Percentiles rank a stretch among this genome's conserved stretches.
These are phyloP conservation scores for Varanus salvator DNA, from an alignment of 2,113 vertebrate species.

Conservation along the genomic window DNA sequence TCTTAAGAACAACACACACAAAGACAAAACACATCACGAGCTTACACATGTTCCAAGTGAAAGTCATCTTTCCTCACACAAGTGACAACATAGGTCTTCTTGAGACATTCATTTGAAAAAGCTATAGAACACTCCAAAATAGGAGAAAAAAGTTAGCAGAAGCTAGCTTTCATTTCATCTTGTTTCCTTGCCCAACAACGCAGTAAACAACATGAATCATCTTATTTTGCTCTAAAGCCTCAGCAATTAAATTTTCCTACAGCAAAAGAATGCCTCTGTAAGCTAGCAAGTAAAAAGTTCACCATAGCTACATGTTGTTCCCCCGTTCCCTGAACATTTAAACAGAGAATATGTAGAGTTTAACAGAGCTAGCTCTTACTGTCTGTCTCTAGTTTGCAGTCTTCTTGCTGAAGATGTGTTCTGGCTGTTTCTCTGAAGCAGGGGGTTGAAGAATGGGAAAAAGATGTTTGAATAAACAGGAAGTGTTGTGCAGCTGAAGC, in stretches of 20 bases:
- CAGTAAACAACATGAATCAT: constrained; percentile 67
- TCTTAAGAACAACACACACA: constrained; percentile 32
- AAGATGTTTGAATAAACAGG: constrained; percentile 98
- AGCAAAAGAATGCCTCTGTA: constrained; percentile 49
- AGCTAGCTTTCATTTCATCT: constrained; percentile 25
- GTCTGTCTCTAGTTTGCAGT: constrained; percentile 80
- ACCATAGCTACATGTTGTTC: constrained; percentile 53
- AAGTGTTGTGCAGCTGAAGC: constrained; percentile 89
- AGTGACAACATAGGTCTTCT: constrained; percentile 29
- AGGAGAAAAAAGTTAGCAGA: background rate
- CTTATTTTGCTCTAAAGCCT: constrained; percentile 59
- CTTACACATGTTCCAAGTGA: constrained; percentile 9
- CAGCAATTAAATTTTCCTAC: constrained; percentile 49
- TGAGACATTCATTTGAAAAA: background rate
- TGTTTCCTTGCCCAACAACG: constrained; percentile 31
- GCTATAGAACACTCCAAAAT: background rate
- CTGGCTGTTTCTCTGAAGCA: constrained; percentile 86
- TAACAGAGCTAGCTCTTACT: constrained; percentile 76
- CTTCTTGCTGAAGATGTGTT: constrained; percentile 78
- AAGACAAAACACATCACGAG: background rate
- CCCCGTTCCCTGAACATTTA: constrained; percentile 68
- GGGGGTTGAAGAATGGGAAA: constrained; percentile 86
- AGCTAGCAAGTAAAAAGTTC: constrained; percentile 71
- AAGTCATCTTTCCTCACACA: background rate
- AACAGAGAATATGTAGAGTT: constrained; percentile 78